Evolutionary conservation across 2,113 vertebrate species (phyloP).

Genomic region (Cromileptes altivelis): DNA sequence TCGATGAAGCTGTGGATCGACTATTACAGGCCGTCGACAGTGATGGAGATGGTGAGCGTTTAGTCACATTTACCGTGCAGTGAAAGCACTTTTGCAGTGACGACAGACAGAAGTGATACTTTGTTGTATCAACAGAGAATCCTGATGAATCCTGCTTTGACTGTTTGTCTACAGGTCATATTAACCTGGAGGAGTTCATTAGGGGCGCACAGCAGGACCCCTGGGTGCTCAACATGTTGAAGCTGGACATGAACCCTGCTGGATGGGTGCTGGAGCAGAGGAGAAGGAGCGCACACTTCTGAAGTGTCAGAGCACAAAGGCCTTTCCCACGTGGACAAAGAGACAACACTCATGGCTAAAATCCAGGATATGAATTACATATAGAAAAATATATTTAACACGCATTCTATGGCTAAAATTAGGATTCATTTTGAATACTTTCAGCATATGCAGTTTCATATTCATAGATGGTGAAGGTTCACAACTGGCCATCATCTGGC

Average conservation of each 20-base stretch:
- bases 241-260: constrained; percentile 83
- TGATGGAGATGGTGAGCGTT: constrained; percentile 80
- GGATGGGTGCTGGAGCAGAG: constrained; percentile 82
- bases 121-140: background rate
- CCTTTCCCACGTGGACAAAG: constrained; percentile 4
- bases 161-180: constrained; percentile 68
- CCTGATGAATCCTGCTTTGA: background rate
- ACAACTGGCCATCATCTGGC: background rate
- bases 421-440: background rate
- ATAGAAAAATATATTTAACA: background rate
- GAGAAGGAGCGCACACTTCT: constrained; percentile 80
- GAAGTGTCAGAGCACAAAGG: constrained; percentile 21
- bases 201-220: constrained; percentile 80
- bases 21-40: constrained; percentile 79
- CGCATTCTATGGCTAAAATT: background rate
- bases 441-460: background rate
- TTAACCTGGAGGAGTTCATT: constrained; percentile 83
- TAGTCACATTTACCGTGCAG: background rate
- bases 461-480: background rate
- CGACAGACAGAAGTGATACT: background rate
- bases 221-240: constrained; percentile 84
- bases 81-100: background rate
- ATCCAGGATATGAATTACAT: background rate
- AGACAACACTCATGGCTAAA: background rate
- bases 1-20: constrained; percentile 80